Conservation (phyloP, 2,888 invertebrate genomes). For the Neoitamus cyanurus region DNA sequence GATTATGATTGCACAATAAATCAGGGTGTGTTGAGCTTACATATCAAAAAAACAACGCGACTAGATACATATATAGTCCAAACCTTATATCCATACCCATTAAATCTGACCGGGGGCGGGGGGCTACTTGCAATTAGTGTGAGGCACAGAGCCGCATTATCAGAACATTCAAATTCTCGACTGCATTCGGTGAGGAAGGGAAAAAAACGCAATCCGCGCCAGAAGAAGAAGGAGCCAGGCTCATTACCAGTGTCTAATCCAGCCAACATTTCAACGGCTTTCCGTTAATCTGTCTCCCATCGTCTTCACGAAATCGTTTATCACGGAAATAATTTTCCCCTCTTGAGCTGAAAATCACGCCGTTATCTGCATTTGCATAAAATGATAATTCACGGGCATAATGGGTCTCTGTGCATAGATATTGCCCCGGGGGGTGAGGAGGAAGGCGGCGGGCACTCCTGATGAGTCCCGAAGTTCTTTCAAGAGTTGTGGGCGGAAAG, state of each 20-base stretch:
- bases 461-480: conserved; percentile 28
- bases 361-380: conserved; percentile 58
- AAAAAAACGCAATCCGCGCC: not conserved
- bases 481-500: conserved; percentile 33
- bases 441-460: not conserved
- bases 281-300: conserved; percentile 41
- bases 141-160: not conserved
- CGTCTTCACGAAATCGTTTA: conserved; percentile 46
- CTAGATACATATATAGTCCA: too few species aligned
- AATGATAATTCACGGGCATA: conserved; percentile 56
- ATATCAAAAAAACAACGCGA: too few species aligned
- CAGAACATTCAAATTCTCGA: not conserved
- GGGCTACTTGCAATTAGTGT: not conserved
- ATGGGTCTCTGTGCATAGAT: conserved; percentile 51
- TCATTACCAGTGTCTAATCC: conserved; percentile 45
- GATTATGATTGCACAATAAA: too few species aligned
- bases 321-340: conserved; percentile 46
- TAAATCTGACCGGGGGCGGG: not conserved
- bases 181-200: not conserved
- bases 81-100: too few species aligned
- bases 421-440: conserved; percentile 13
- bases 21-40: too few species aligned
- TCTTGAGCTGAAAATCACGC: conserved; percentile 52
- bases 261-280: conserved; percentile 46
- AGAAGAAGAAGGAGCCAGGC: not conserved